Conservation (phyloP, 2,113 vertebrate species). For the Macrotus californicus region DNA sequence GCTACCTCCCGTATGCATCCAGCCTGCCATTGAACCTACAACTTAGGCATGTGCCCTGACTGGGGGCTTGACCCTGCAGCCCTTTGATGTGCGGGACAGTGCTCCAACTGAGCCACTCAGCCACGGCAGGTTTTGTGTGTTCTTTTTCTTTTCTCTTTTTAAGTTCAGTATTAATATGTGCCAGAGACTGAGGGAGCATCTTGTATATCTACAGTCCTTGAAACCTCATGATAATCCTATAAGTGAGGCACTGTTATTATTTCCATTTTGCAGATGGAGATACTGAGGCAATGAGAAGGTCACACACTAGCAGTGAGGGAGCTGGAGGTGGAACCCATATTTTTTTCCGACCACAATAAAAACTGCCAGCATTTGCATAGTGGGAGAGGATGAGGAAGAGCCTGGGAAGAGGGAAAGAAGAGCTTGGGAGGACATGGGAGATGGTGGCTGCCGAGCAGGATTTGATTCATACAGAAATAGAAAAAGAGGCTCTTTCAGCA, state of each 20-base stretch:
- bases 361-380: no score
- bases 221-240: background rate
- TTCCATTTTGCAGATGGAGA: background rate
- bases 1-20: no score
- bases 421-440: background rate
- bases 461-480: background rate
- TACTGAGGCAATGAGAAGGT: background rate
- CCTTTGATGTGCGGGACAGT: no score
- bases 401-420: no score
- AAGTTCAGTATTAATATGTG: background rate
- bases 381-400: background rate
- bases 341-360: background rate
- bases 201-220: background rate
- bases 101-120: no score
- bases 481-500: background rate
- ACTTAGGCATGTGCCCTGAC: no score
- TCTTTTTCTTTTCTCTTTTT: background rate
- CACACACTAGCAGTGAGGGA: background rate
- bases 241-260: background rate
- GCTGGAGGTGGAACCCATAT: background rate
- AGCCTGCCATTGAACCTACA: no score
- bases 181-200: background rate
- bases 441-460: background rate
- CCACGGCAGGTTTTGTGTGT: background rate
- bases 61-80: no score